Base-by-base conservation (phyloP, 2,113 vertebrate species). In the Tyto alba region DNA sequence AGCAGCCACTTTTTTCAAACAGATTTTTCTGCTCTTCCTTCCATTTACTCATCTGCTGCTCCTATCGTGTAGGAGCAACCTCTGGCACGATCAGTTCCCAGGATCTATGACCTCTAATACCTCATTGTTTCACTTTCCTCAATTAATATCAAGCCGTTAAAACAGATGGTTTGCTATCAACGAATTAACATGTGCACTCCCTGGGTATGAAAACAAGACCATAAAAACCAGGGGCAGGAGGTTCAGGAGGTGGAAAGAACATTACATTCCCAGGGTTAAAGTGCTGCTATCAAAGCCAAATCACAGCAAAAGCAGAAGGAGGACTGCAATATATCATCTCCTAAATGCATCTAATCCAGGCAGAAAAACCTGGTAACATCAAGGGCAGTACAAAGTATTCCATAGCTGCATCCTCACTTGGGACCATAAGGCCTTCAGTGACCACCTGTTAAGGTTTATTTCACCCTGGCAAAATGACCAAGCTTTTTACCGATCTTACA, bases 141-240 rank as follows among this genome's bases (percentile, higher is more conserved):
- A 95, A 50, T 96, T 96, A 96, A 43, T 47, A 93, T 50, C 17
- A 81, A 89, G 18, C 27, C 41, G 68, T 79, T 94, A 88, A 92
- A 96, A 90, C 83, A 95, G 91, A 91, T 83, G 72, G 84, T 91
- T 95, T 89, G 26, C 89, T 90, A 84, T 72, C 93, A 90, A 77
- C 12, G 14, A 95, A 95, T 93, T 95, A 96, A 90, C 55, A 76
- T 7, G 74, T 85, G 56, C 55, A 85, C 60, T 95, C 90, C 60
- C 15, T 74, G 69, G 26, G 7, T 86, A 75, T 52, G 62, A 97
- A 94, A 96, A 83, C 78, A 93, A 94, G 88, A 89, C 64, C 47
- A 74, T 93, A 95, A 90, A 96, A 94, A 81, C 0, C 20, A 78
- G 40, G 77, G 85, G 34, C 66, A 76, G 57, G 30, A 93, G 68